Evolutionary conservation across 2,888 invertebrate species (phyloP).

Genomic region (Balanococcus diminutus): DNA sequence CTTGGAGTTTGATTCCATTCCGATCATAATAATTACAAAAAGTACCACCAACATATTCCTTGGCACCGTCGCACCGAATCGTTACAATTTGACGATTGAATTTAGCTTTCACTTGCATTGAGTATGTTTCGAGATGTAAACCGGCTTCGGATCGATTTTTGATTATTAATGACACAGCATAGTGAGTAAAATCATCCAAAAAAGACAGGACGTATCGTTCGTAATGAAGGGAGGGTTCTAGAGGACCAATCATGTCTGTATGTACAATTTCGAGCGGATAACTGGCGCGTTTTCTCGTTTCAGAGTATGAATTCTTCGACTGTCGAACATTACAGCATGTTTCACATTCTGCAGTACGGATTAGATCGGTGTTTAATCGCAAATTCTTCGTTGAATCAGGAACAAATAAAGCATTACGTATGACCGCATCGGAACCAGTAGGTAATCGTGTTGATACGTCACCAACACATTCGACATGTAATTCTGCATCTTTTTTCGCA

Average conservation of each 20-base stretch:
- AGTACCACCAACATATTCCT: slow-evolving; percentile 54
- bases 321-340: not conserved
- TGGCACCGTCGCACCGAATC: slow-evolving; percentile 57
- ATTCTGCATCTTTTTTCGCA: no score
- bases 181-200: not conserved
- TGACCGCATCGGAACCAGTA: no score
- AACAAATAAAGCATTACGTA: no score
- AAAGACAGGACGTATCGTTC: not conserved
- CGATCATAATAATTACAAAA: no score
- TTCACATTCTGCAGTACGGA: not conserved
- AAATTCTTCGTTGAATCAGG: no score
- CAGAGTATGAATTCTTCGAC: not conserved
- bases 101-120: not conserved
- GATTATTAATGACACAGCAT: not conserved
- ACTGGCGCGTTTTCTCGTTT: no score
- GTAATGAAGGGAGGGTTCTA: not conserved
- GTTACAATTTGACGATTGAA: not conserved
- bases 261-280: not conserved
- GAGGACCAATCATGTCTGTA: not conserved
- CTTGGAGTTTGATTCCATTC: not conserved
- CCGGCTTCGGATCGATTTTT: not conserved
- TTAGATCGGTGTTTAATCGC: not conserved
- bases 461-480: no score
- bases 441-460: no score
- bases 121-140: not conserved